Evolutionary conservation across 2,797 vertebrate genomes (phyloP).

Genomic region (Masticophis lateralis): DNA sequence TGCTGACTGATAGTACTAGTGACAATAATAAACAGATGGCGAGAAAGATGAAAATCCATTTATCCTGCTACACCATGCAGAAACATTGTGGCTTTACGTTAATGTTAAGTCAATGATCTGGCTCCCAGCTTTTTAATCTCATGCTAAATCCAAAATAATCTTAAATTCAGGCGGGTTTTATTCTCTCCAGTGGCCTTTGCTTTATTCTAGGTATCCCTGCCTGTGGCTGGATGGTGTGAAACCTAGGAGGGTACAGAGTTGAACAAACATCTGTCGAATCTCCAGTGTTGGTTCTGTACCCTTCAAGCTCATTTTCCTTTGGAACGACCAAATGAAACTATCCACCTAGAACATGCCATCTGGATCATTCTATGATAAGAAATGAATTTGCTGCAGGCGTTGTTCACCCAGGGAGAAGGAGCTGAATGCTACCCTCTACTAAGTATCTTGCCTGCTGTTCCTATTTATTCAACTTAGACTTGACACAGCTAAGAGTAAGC

Average conservation of each 20-base stretch:
- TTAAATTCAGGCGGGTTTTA: not conserved
- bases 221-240: not conserved
- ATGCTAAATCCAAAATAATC: conserved; percentile 9
- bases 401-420: not conserved
- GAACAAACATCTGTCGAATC: not conserved
- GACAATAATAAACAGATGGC: conserved; percentile 11
- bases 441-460: not conserved
- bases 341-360: not conserved
- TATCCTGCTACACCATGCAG: conserved; percentile 14
- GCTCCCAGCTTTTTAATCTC: conserved; percentile 14
- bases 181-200: not conserved
- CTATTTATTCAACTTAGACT: not conserved
- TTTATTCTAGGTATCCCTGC: not conserved
- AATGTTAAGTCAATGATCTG: not conserved
- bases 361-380: not conserved
- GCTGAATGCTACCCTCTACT: not conserved
- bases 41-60: conserved; percentile 21
- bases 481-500: not conserved
- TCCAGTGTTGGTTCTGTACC: conserved; percentile 9
- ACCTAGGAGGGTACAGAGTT: not conserved
- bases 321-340: not conserved
- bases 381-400: not conserved
- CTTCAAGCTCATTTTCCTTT: not conserved
- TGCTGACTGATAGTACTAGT: not conserved
- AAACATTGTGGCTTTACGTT: conserved; percentile 3